These are phyloP conservation scores for Anser brachyrhynchus DNA, from an alignment of 2,113 vertebrate species.

Conservation along the genomic window DNA sequence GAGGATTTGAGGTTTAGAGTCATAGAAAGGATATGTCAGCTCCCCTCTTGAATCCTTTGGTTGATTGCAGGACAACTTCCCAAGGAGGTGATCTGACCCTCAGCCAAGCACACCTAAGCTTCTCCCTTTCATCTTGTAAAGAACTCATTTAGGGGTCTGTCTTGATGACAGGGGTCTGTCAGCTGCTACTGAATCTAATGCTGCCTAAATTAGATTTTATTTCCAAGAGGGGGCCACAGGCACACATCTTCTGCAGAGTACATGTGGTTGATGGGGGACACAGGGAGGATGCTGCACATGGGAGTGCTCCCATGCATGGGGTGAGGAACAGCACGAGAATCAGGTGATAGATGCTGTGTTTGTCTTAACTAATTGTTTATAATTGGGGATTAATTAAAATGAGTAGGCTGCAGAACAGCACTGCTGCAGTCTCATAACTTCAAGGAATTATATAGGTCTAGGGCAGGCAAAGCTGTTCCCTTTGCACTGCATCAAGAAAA, in stretches of 20 bases:
- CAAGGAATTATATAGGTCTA: neutral
- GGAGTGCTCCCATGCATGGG: neutral
- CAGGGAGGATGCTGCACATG: accelerated
- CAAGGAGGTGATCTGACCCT: neutral
- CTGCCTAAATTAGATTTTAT: accelerated
- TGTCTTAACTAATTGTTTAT: neutral
- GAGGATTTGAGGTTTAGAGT: neutral
- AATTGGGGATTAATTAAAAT: neutral
- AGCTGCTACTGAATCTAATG: neutral
- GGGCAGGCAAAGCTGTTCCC: neutral
- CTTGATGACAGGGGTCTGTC: neutral
- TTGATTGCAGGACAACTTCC: neutral
- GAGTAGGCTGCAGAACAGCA: neutral
- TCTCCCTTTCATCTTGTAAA: neutral
- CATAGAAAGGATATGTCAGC: neutral
- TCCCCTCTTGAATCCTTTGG: neutral
- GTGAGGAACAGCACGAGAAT: neutral
- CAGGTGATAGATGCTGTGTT: neutral
- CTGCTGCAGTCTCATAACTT: neutral
- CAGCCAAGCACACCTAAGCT: neutral
- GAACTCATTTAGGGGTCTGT: neutral
- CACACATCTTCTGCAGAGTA: neutral
- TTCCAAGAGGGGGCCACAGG: neutral
- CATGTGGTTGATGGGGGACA: accelerated
- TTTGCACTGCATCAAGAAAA: neutral